Evolutionary conservation across 2,888 invertebrate species (phyloP), one percentile per base, ranked within the genome.

Genomic region (Stramonita haemastoma): DNA sequence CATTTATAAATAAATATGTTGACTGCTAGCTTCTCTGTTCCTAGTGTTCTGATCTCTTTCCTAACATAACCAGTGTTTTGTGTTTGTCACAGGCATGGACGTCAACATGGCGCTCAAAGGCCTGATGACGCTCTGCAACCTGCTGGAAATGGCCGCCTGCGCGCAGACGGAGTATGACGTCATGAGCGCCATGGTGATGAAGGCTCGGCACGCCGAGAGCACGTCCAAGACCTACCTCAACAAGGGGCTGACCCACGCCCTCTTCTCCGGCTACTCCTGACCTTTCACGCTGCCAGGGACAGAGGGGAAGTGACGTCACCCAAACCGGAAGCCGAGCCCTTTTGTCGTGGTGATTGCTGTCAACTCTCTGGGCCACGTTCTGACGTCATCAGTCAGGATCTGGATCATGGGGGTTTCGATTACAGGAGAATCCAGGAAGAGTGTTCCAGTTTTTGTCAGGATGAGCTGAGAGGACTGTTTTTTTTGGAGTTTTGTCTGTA

Each of bases 121-220:
- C 13, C 91, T 95, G 73, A 89, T 91, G 85, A 92, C 94, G 19
- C 92, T 95, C 36, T 90, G 91, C 84, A 90, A 90, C 32, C 94
- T 95, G 90, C 92, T 95, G 32, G 91, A 93, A n/a, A 92, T 93
- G 92, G 93, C 94, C 11, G 91, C 94, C 1, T 91, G 93, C 84
- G 95, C 95, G 13, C 93, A 93, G 26, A 93, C 93, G 6, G 95
- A 95, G 90, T 92, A 93, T 90, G 92, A 93, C 91, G 94, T 95
- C 85, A 91, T 93, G 87, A 90, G 92, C 87, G 93, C 95, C 17
- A 93, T 95, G 87, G 83, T 92, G 34, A 94, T 89, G 90, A 95
- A 95, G 91, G 93, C 94, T 91, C 92, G 93, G 87, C 94, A 95
- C 91, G 91, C 94, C 60, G 93, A 93, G 32, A 90, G 90, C 89